Evolutionary conservation across 2,888 invertebrate species (phyloP), one percentile per base, ranked within the genome.

Genomic region (Drosophila eohydei): DNA sequence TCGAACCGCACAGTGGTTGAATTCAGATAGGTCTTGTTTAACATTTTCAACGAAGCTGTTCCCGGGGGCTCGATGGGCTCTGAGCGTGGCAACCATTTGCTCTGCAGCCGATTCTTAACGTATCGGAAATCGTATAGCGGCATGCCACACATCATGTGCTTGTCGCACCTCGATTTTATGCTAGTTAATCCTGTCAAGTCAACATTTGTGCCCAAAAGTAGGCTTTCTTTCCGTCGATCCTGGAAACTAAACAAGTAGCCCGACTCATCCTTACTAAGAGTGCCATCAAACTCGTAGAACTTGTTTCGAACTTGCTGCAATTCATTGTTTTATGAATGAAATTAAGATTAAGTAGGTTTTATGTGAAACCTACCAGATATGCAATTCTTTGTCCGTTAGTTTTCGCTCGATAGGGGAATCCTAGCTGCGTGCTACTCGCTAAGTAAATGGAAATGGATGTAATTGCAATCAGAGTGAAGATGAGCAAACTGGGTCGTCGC

Each of bases 391-490:
- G 93, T 0, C 94, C 93, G 40, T 91, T 90, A 1, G 92, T 91
- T 59, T 93, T 92, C 40, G 92, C 93, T n/a, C 93, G 92, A 80
- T 94, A 95, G 0, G 95, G 95, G 76, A 94, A 94, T 16, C 95
- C 95, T 12, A 94, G 71, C 2, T 93, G 93, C 1, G 95, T 94
- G 26, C 93, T 89, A 11, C 83, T 68, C 3, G 84, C 83, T 7
- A 75, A 50, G 21, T 69, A 74, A 9, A 72, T 28, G 28, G 60
- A 43, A 5, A 74, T 3, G 0, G 40, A 60, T 16, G 60, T 67
- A 0, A 71, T 11, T 5, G 59, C 71, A 41, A 83, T 7, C 12
- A 83, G 56, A 9, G 46, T 28, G 6, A 73, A 3, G 0, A 83
- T 0, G 3, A 83, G 74, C 34, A 62, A 16, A 9, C 69, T 74